Evolutionary conservation across 2,797 vertebrate species (phyloP), one percentile per base, ranked within the genome.

Genomic region (Falco columbarius): DNA sequence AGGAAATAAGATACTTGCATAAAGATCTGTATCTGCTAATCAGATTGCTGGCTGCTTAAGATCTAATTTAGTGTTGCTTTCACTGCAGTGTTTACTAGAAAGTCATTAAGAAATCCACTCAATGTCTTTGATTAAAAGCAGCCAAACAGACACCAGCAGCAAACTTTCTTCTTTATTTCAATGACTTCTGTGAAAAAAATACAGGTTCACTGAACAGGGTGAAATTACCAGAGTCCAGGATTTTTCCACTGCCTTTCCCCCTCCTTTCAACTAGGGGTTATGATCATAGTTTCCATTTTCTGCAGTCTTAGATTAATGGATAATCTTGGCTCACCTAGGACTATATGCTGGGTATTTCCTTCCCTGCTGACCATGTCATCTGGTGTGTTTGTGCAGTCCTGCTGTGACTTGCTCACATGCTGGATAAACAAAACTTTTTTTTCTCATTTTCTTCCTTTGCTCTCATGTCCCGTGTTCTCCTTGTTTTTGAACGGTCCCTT

Each of bases 351-450:
- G 34, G 26, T 88, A 81, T 95, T 96, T 95, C 84, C 73, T 94
- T 94, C 84, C 90, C 94, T 70, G 81, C 90, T 88, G 92, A 70
- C 89, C 0, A 0, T 90, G 61, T 96, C 89, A 92, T 88, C 89
- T 94, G 84, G 61, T 66, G 86, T 95, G 89, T 97, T 97, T 96
- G 89, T 75, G 81, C 91, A 96, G 86, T 44, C 95, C 93, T 92
- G 94, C 94, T 94, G 94, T 86, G 94, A 71, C 58, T 92, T 83
- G 65, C 49, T 91, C 68, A 59, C 38, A 54, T 42, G 68, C 74
- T 95, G 62, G 42, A 91, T 94, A 96, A 96, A 93, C 79, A 94
- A 92, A 71, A 44, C 16, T 30, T 70, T 72, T 71, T 71, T 86
- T 79, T 38, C 75, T 59, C 3, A 6, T 72, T 94, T 95, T 86